phyloP scores from a whole-genome alignment of 2,113 vertebrate genomes.

The Spea multiplicata region DNA sequence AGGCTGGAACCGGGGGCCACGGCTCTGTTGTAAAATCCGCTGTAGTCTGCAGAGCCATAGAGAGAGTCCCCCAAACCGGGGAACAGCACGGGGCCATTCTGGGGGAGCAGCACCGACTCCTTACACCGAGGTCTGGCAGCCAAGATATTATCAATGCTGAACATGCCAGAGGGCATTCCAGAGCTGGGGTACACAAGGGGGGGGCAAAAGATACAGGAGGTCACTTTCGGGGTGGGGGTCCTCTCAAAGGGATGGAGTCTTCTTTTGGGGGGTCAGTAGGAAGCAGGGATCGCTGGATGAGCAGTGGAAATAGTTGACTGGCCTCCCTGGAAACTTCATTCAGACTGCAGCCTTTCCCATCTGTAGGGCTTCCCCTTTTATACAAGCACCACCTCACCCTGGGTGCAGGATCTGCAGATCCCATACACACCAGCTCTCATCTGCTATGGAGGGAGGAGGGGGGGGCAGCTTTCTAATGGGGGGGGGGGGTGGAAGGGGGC shows the following conservation, averaged over 20 bases:
- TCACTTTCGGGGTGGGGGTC: slow-evolving; percentile 9
- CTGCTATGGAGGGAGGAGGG: slow-evolving; percentile 14
- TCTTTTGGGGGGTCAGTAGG: slow-evolving; percentile 26
- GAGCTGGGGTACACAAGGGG: slow-evolving; percentile 51
- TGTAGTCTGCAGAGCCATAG: slow-evolving; percentile 80
- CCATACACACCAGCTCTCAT: slow-evolving; percentile 72
- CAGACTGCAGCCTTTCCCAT: slow-evolving; percentile 64
- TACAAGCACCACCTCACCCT: slow-evolving; percentile 89
- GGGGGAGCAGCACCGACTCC: slow-evolving; percentile 82
- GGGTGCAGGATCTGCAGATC: slow-evolving; percentile 74
- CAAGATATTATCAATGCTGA: slow-evolving; percentile 97
- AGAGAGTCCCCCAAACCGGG: slow-evolving; percentile 80
- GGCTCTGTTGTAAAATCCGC: slow-evolving; percentile 82
- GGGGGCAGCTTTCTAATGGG: slow-evolving; percentile 55
- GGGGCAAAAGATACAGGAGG: slow-evolving; percentile 27
- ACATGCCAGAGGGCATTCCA: slow-evolving; percentile 93
- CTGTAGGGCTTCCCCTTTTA: slow-evolving; percentile 78
- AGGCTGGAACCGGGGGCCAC: slow-evolving; percentile 76
- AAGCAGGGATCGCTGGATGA: slow-evolving; percentile 58
- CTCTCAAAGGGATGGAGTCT: slow-evolving; percentile 33
- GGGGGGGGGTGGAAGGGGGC: no score
- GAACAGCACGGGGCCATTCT: slow-evolving; percentile 79
- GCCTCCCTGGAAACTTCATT: slow-evolving; percentile 50
- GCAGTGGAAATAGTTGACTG: slow-evolving; percentile 52
- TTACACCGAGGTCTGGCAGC: slow-evolving; percentile 91